Conservation (phyloP, 2,113 vertebrate species). For the Alethe diademata region DNA sequence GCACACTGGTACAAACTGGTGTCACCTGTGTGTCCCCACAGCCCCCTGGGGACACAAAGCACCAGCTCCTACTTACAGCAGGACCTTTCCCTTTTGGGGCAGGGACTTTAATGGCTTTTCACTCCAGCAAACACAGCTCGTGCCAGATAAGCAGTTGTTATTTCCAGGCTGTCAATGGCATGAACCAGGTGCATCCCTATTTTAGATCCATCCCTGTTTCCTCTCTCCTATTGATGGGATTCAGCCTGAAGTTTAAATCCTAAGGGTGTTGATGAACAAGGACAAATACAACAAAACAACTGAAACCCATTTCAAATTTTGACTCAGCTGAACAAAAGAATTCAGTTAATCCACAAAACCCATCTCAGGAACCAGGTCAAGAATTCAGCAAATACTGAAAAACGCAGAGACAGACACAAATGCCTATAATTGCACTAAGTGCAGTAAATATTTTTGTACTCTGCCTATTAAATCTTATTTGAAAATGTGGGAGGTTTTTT, state of each 20-base stretch:
- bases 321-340: background rate
- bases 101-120: background rate
- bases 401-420: background rate
- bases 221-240: background rate
- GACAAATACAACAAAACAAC: background rate
- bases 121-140: background rate
- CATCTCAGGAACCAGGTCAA: background rate
- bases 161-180: background rate
- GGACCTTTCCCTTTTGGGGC: background rate
- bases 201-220: background rate
- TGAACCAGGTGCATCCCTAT: background rate
- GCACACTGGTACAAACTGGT: background rate
- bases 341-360: background rate
- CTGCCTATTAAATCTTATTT: background rate
- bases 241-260: background rate
- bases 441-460: background rate
- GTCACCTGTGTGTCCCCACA: background rate
- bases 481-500: background rate
- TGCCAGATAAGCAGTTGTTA: background rate
- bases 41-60: background rate
- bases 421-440: background rate
- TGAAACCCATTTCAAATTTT: background rate
- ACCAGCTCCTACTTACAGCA: background rate
- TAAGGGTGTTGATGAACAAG: background rate
- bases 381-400: background rate